Percentiles rank a stretch among this genome's conserved stretches.
These are phyloP conservation scores for Whitmania pigra DNA, from an alignment of 1,140 invertebrate species.

Conservation along the genomic window DNA sequence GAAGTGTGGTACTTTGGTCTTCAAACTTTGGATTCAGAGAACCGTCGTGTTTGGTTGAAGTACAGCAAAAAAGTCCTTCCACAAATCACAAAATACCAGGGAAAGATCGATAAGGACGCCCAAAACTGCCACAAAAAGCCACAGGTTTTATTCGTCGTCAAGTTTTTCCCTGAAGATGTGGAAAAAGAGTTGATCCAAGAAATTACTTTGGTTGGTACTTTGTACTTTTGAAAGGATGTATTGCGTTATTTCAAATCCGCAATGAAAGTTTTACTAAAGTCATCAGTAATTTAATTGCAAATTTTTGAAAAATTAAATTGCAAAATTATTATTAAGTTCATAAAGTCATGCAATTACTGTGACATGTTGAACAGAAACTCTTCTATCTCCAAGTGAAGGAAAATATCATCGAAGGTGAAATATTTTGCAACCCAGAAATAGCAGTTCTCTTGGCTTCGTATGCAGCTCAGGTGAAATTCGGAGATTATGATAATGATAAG, in stretches of 20 bases:
- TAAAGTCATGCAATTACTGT: too few species aligned
- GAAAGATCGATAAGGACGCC: conserved; percentile 51
- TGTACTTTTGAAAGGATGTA: too few species aligned
- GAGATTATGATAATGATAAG: conserved; percentile 77
- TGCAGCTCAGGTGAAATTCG: conserved; percentile 86
- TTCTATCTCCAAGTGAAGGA: conserved; percentile 98
- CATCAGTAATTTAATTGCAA: too few species aligned
- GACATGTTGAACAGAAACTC: conserved; percentile 54
- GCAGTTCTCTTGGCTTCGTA: conserved; percentile 93
- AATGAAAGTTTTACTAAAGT: too few species aligned
- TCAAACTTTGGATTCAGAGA: conserved; percentile 89
- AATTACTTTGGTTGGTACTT: conserved; percentile 54
- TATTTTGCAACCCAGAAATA: conserved; percentile 93
- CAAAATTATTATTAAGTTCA: too few species aligned
- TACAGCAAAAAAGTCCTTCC: conserved; percentile 92
- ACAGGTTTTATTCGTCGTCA: conserved; percentile 94
- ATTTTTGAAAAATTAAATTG: too few species aligned
- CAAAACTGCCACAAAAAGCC: conserved; percentile 63
- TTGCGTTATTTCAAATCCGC: too few species aligned
- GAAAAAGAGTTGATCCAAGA: conserved; percentile 97
- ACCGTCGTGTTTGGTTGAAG: conserved; percentile 89
- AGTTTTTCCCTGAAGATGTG: conserved; percentile 99
- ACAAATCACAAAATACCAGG: conserved; percentile 45
- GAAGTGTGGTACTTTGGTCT: conserved; percentile 98
- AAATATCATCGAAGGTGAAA: conserved; percentile 89